These are phyloP conservation scores for Caenorhabditis virilis DNA, from an alignment of 2,888 invertebrate species.

Conservation along the genomic window DNA sequence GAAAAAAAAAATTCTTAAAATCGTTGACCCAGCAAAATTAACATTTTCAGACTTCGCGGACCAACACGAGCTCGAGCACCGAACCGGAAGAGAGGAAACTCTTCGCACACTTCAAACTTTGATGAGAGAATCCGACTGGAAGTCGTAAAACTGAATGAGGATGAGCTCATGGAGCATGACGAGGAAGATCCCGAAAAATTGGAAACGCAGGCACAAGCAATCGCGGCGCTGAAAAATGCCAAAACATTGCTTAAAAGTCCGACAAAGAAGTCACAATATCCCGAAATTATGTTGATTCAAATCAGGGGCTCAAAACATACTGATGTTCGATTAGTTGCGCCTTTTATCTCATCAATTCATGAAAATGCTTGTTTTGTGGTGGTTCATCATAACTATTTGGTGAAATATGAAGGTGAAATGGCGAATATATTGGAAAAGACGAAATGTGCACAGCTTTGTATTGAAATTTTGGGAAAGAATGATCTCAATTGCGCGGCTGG, in stretches of 20 bases:
- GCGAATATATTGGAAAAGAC: conserved; percentile 54
- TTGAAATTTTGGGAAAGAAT: conserved; percentile 48
- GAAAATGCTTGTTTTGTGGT: conserved; percentile 51
- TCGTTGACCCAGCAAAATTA: no score
- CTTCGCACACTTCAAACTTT: not conserved
- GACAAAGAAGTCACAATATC: conserved; percentile 49
- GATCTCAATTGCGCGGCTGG: conserved; percentile 51
- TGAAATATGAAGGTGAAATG: conserved; percentile 54
- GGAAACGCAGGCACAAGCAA: conserved; percentile 34
- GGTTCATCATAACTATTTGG: conserved; percentile 44
- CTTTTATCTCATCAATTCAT: conserved; percentile 37
- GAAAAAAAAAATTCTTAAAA: not conserved
- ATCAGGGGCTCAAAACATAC: conserved; percentile 49
- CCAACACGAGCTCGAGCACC: conserved; percentile 30
- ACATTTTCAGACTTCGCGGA: conserved; percentile 27
- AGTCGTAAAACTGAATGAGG: conserved; percentile 15
- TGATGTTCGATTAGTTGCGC: conserved; percentile 56
- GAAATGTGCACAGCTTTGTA: conserved; percentile 57
- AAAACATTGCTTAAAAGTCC: conserved; percentile 33
- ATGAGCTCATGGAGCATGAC: conserved; percentile 17
- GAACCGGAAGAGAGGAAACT: conserved; percentile 8
- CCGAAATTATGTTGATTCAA: conserved; percentile 57
- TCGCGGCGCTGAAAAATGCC: conserved; percentile 21
- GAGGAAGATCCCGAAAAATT: conserved; percentile 27
- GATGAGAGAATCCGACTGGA: conserved; percentile 23